Evolutionary conservation across 2,888 invertebrate genomes (phyloP), one percentile per base, ranked within the genome.

Genomic region (Ectobius pallidus): DNA sequence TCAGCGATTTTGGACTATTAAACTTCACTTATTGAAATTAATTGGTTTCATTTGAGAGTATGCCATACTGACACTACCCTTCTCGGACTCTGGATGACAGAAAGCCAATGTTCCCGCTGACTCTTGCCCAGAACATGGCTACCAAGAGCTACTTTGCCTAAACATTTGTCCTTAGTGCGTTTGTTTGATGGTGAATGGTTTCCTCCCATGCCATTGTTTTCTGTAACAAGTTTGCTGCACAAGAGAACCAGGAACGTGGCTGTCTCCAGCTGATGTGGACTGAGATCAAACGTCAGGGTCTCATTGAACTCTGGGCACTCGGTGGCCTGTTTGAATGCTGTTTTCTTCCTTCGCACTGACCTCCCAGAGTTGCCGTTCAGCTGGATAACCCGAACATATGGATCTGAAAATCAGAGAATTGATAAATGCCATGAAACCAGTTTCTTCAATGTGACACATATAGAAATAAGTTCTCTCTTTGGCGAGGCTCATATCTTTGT

Each of bases 261-360:
- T 3, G 77, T 78, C 72, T 84, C 84, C 22, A 85, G 78, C 75
- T 84, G 83, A 74, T 79, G 77, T 42, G 78, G 78, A 27, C 81
- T 78, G 39, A 85, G 76, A 75, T 84, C 83, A 75, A 85, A 85
- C 1, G 83, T 84, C 14, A 85, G 77, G 1, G 83, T 83, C 76
- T 85, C 85, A 73, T 84, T 83, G 76, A 83, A 84, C 70, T 82
- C 81, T 2, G 83, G 82, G 16, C 81, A 80, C n/a, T 78, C 75
- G 1, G 78, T 79, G 1, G 79, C 79, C 4, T 73, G 75, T 20
- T 81, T 74, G 7, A 78, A 76, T 70, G 80, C 79, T 0, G 85
- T 85, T 77, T 82, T 85, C 68, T 81, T 83, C 76, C 83, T 83
- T 62, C 83, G 83, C 32, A 85, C 77, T 27, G 83, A 81, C 62